Base-by-base conservation (phyloP, 2,113 vertebrate species). In the Vulpes lagopus region DNA sequence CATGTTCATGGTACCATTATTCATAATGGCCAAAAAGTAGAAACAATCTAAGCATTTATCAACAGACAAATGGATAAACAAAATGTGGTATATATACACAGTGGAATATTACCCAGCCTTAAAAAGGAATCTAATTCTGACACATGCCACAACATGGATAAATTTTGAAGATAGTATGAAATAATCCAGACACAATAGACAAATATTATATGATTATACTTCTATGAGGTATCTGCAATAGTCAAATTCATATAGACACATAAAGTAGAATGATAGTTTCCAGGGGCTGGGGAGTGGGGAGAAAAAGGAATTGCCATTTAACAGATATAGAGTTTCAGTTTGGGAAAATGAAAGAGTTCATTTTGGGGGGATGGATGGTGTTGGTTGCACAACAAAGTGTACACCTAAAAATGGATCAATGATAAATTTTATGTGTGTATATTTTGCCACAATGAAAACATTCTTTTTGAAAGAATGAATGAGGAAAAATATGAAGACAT, bases 381-480 rank as follows among this genome's bases (percentile, higher is more conserved):
- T 71, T 35, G 55, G 20, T 59, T 84, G 59, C 25, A 32, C 60
- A 30, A 27, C 73, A 49, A 49, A 43, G 38, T 25, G 23, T 74
- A 49, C 23, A 74, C 11, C 73, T 74, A 74, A 74, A 49, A 23
- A 74, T 74, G 71, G 22, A 11, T 74, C 22, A 74, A 25, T 15
- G 73, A 38, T 15, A 43, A 74, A 22, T 43, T 74, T 49, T 25
- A 74, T 74, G 22, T 43, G 49, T 49, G 73, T 49, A 49, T 65
- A 32, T 84, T 69, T 69, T 71, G 55, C 32, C 80, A 67, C 3
- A 85, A 22, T 53, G 32, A 85, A 83, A 84, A 83, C 30, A 55
- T 91, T 65, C 32, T 80, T 91, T 80, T 67, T 80, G 74, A 91
- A 91, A 73, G 53, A 82, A 83, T 73, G 79, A 92, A 55, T 57